Evolutionary conservation across 2,797 vertebrate genomes (phyloP).

Genomic region (Novumbra hubbsi): DNA sequence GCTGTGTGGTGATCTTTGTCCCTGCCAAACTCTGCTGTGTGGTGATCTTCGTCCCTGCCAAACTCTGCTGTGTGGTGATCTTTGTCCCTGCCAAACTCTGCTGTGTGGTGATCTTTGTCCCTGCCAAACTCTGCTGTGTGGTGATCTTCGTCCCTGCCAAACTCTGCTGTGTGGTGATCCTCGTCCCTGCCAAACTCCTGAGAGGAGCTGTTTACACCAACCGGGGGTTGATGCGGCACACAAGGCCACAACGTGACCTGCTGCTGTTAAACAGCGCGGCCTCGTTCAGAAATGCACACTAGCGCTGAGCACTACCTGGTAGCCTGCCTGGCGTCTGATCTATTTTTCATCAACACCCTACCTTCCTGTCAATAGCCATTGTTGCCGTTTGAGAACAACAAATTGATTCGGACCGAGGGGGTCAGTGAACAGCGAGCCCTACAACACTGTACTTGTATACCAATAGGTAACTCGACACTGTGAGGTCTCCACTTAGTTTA

Average conservation of each 20-base stretch:
- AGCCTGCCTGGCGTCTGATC: background rate
- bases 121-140: too few relatives aligned
- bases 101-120: too few relatives aligned
- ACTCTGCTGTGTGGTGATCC: too few relatives aligned
- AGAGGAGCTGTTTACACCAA: conserved; percentile 1
- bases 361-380: background rate
- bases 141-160: too few relatives aligned
- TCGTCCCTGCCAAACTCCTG: background rate
- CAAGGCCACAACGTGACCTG: background rate
- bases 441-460: background rate
- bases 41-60: too few relatives aligned
- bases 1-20: too few relatives aligned
- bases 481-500: background rate
- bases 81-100: too few relatives aligned
- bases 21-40: too few relatives aligned
- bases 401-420: background rate
- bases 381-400: background rate
- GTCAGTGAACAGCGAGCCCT: background rate
- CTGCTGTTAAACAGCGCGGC: background rate
- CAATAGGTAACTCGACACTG: background rate
- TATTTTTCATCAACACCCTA: background rate
- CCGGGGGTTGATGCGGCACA: background rate
- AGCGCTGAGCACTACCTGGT: background rate
- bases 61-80: too few relatives aligned
- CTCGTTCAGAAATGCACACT: background rate